Evolutionary conservation across 2,113 vertebrate species (phyloP).

Genomic region (Eubucco bourcierii): DNA sequence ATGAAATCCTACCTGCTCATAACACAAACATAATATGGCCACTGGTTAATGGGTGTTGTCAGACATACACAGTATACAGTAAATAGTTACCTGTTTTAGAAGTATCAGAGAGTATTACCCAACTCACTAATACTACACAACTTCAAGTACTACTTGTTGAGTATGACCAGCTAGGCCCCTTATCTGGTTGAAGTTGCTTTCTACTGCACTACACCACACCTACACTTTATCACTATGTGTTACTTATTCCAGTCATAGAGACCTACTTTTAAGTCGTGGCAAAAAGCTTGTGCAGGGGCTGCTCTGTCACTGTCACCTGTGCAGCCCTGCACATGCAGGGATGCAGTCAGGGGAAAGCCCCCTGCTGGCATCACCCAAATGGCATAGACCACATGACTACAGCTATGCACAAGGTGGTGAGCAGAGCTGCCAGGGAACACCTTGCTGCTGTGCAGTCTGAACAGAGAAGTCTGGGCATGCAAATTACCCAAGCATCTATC

Average conservation of each 20-base stretch:
- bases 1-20: background rate
- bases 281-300: rapidly evolving
- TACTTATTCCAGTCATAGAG: background rate
- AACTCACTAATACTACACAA: background rate
- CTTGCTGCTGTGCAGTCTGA: background rate
- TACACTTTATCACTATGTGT: background rate
- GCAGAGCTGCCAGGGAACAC: rapidly evolving
- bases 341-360: background rate
- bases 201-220: too few species aligned
- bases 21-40: background rate
- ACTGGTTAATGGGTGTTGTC: background rate
- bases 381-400: rapidly evolving
- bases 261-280: rapidly evolving
- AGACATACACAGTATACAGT: background rate
- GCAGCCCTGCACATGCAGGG: background rate
- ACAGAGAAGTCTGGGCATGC: rapidly evolving
- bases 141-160: background rate
- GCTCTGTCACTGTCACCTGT: background rate
- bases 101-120: background rate
- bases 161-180: background rate
- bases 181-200: background rate
- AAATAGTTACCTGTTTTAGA: background rate
- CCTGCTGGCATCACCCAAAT: background rate
- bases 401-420: background rate
- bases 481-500: background rate